Evolutionary conservation across 2,797 vertebrate genomes (phyloP), one percentile per base, ranked within the genome.

Genomic region (Somateria mollissima): DNA sequence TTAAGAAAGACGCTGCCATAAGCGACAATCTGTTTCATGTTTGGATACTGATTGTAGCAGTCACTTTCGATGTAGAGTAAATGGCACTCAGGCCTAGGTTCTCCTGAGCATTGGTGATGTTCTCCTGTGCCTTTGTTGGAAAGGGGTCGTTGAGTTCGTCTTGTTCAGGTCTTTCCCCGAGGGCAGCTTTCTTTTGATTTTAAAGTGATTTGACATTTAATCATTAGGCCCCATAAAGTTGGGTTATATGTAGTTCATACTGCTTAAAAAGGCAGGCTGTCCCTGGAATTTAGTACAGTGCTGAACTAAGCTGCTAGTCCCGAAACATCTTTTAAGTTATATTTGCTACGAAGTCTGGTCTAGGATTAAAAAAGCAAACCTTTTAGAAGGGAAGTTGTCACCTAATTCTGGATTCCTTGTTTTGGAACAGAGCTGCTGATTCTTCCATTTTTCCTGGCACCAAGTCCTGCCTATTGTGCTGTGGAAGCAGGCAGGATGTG

Each of bases 371-470:
- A 78, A 85, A 64, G 13, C 65, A 66, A 89, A 58, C 15, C 20
- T 83, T 70, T 91, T 49, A 2, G 36, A 65, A 90, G 71, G 90
- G 65, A 58, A 94, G 47, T 51, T 21, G 8, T 72, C 64, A 57
- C 49, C 60, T 80, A 69, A 51, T 89, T 92, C 54, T 84, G 79
- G 41, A 76, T 84, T 43, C 83, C 89, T 72, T 92, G 89, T 95
- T 94, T 96, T 95, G 87, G 80, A 91, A 49, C 79, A 78, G 86
- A 80, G 92, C 78, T 95, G 90, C 87, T 84, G 93, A 54, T 93
- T 54, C 91, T 89, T 87, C 75, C 86, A 24, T 73, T 91, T 91
- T 87, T 95, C 90, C 95, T 97, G 96, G 97, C 97, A 96, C 61
- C 86, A 28, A 14, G 67, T 37, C 61, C 74, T 61, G 77, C 79